Conservation (phyloP, 2,113 vertebrate species). For the Cricetomys ansorgei region DNA sequence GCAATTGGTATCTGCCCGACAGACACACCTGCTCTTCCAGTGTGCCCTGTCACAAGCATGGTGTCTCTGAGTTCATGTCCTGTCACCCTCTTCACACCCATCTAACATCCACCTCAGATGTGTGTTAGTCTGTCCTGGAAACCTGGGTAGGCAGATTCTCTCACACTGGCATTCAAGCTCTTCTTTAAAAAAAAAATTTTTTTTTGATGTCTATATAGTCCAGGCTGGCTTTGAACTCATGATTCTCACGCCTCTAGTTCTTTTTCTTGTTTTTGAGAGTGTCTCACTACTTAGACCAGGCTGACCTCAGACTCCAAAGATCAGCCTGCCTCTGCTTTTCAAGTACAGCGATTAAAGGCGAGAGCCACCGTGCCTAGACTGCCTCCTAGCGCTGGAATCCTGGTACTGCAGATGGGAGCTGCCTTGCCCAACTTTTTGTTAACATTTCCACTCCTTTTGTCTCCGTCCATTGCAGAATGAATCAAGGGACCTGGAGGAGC, state of each 20-base stretch:
- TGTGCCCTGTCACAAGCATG: not conserved
- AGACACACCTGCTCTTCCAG: not conserved
- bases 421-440: not conserved
- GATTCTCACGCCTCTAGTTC: not conserved
- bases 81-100: not conserved
- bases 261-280: not conserved
- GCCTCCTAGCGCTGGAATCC: not conserved
- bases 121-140: not conserved
- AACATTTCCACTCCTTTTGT: not conserved
- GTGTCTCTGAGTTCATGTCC: not conserved
- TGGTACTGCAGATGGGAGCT: not conserved
- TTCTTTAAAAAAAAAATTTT: not conserved
- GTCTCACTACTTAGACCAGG: not conserved
- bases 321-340: not conserved
- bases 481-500: not conserved
- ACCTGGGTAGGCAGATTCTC: not conserved
- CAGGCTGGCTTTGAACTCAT: not conserved
- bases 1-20: not conserved
- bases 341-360: not conserved
- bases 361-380: not conserved
- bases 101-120: not conserved
- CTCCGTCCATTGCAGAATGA: not conserved
- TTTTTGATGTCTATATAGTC: not conserved
- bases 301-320: not conserved
- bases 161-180: not conserved